Base-by-base conservation (phyloP, 1,140 invertebrate species). In the Zaprionus taronus region DNA sequence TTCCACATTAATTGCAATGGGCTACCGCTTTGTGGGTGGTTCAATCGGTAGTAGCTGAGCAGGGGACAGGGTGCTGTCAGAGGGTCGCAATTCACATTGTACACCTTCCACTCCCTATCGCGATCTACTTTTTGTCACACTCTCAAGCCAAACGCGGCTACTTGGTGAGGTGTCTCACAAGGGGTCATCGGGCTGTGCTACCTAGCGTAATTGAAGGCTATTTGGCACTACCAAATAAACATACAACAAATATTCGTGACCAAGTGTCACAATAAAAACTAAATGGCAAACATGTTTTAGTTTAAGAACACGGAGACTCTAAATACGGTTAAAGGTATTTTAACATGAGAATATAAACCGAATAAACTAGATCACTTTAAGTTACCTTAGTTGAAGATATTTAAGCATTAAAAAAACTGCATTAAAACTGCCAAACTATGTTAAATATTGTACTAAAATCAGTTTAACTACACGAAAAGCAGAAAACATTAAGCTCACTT, bases 101-200 rank as follows among this genome's bases (percentile, higher is more conserved):
- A 56, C 55, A 49, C 65, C 65, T 67, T 31, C 38, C 26, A 64
- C 74, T 44, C 69, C 67, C 56, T 76, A 80, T 77, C 70, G 72
- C 77, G 77, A 83, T 83, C 81, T 80, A 83, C 72, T 83, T 83
- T 83, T 80, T 83, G 81, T 83, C 81, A 77, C 81, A 83, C 68
- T 83, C 68, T 83, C 31, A 44, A 58, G 61, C 73, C 63, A 79
- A 79, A 64, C 38, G 1, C 28, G 6, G 28, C 28, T 1, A 31
- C 15, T 6, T 51, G 53, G 44, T 41, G 63, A 72, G 47, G 57
- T 72, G 73, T 76, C 56, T n/a, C 5, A 36, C 11, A 36, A 44
- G 15, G 53, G 53, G 53, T 26, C 15, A 47, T 17, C 41, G 41
- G 41, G 41, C n/a, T n/a, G 5, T 31, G 26, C 53, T 56, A 24